Evolutionary conservation across 2,113 vertebrate genomes (phyloP).

Genomic region (Enhydra lutris): DNA sequence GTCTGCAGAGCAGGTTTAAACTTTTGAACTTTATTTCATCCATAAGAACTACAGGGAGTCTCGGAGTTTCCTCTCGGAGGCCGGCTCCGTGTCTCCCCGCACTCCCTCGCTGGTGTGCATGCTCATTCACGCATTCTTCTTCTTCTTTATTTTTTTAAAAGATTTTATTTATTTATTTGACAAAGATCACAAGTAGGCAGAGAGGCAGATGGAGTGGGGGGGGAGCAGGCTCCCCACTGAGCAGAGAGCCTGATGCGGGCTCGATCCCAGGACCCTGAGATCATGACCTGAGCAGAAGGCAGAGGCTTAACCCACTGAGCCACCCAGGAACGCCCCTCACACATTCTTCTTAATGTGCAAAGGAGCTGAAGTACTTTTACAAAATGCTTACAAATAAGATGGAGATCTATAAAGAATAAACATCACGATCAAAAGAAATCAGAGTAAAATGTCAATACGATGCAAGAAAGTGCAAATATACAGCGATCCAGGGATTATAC

Average conservation of each 20-base stretch:
- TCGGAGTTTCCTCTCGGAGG: too few relatives aligned
- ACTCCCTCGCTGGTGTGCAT: background rate
- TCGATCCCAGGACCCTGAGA: too few relatives aligned
- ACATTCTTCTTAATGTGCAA: background rate
- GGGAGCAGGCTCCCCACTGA: too few relatives aligned
- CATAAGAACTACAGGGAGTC: background rate
- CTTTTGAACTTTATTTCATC: constrained; percentile 57
- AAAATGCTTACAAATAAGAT: background rate
- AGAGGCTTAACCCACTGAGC: too few relatives aligned
- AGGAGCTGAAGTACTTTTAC: background rate
- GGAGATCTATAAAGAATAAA: background rate
- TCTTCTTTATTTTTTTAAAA: too few relatives aligned
- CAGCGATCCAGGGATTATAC: background rate
- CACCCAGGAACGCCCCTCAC: too few relatives aligned
- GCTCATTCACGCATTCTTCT: background rate
- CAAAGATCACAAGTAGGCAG: too few relatives aligned
- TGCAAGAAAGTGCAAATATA: background rate
- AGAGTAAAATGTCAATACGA: background rate
- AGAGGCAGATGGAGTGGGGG: too few relatives aligned
- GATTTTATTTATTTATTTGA: too few relatives aligned
- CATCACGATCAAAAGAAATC: background rate
- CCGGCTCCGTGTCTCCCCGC: background rate
- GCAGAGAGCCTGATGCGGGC: too few relatives aligned
- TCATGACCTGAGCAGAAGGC: too few relatives aligned
- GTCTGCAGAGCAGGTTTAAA: constrained; percentile 38